These are phyloP conservation scores for Standfussiana lucernea DNA, from an alignment of 2,888 invertebrate genomes.

Conservation along the genomic window DNA sequence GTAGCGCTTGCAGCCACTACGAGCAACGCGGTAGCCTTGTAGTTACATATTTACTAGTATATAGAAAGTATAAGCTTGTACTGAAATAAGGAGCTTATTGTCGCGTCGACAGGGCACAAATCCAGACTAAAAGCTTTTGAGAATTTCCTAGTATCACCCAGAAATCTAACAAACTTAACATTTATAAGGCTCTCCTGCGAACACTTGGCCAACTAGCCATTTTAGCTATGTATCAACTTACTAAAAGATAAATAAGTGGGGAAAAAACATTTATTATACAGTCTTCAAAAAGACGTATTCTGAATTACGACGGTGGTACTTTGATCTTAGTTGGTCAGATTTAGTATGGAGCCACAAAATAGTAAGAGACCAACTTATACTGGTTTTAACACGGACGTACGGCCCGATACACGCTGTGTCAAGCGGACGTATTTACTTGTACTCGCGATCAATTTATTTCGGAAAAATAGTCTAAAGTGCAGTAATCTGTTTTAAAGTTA, in stretches of 20 bases:
- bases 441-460: too few relatives aligned
- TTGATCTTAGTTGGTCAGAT: background rate
- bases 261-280: background rate
- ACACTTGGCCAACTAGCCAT: background rate
- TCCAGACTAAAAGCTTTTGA: background rate
- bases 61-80: background rate
- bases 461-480: too few relatives aligned
- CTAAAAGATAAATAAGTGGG: background rate
- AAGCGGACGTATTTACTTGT: too few relatives aligned
- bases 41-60: background rate
- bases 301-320: background rate
- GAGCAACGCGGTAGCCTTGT: background rate
- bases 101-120: background rate
- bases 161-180: background rate
- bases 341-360: background rate
- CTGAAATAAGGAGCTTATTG: background rate
- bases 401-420: too few relatives aligned
- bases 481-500: too few relatives aligned
- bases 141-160: background rate
- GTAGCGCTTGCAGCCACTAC: too few relatives aligned
- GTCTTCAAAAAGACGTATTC: background rate
- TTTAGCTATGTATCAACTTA: background rate
- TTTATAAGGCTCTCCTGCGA: background rate
- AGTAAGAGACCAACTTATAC: too few relatives aligned
- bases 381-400: too few relatives aligned